A percentile compares a stretch with the other conserved stretches of the same genome.
phyloP scores from a whole-genome alignment of 2,113 vertebrate genomes.

The Gymnarchus niloticus region DNA sequence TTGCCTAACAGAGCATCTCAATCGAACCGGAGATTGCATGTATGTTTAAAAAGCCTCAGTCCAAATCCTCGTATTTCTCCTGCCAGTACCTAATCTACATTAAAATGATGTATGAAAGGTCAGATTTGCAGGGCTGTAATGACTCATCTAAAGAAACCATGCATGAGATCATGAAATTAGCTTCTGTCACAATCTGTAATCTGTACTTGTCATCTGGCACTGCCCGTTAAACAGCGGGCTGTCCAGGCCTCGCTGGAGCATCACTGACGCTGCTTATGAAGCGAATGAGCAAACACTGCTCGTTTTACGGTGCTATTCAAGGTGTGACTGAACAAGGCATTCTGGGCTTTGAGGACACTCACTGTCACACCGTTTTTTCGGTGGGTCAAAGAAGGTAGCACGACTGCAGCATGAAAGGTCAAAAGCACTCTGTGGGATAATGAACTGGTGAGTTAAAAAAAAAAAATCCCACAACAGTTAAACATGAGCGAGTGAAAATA shows the following conservation, averaged over 20 bases:
- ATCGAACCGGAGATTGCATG: neutral
- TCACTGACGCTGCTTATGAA: neutral
- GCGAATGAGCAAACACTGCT: neutral
- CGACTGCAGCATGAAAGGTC: neutral
- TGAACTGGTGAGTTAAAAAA: neutral
- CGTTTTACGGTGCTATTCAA: neutral
- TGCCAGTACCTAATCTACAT: constrained; percentile 1
- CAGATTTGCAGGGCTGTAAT: neutral
- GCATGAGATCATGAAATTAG: neutral
- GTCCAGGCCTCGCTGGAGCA: neutral
- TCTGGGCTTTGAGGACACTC: neutral
- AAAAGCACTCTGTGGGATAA: neutral
- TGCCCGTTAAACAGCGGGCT: neutral
- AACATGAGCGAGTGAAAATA: neutral
- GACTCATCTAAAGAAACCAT: constrained; percentile 15
- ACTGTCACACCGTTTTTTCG: neutral
- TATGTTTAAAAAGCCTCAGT: neutral
- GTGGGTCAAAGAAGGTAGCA: neutral
- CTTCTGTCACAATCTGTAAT: neutral
- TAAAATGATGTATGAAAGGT: constrained; percentile 2
- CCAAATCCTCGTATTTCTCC: neutral
- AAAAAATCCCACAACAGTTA: too few species aligned
- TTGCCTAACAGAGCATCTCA: neutral
- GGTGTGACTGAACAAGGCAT: neutral
- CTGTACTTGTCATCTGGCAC: neutral